A percentile compares a stretch with the other conserved stretches of the same genome.
phyloP scores from a whole-genome alignment of 1,140 invertebrate genomes.

The Zaprionus vittiger region DNA sequence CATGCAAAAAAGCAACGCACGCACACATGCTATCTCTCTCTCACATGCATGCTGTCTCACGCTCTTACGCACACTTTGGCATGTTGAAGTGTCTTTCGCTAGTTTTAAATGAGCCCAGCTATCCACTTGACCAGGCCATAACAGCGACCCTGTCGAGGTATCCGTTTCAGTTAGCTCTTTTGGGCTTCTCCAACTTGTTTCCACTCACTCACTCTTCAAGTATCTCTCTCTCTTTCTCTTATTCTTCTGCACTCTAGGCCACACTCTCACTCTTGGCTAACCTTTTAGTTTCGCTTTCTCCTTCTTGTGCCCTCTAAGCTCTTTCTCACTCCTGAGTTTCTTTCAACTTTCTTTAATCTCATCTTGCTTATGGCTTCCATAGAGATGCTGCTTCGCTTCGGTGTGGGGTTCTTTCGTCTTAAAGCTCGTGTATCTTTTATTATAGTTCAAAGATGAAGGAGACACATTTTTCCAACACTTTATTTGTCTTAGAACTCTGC shows the following conservation, averaged over 20 bases:
- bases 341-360: not conserved
- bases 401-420: no score
- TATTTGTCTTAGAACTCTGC: no score
- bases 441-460: no score
- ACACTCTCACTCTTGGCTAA: no score
- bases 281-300: not conserved
- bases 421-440: no score
- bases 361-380: not conserved
- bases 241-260: not conserved
- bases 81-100: slow-evolving; percentile 8
- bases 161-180: not conserved
- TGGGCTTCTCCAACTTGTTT: not conserved
- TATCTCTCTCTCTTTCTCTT: not conserved
- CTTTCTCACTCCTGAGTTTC: not conserved
- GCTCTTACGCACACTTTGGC: slow-evolving; percentile 7
- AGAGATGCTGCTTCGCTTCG: no score
- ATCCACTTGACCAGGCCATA: slow-evolving; percentile 31
- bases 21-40: not conserved
- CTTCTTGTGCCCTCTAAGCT: not conserved
- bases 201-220: not conserved
- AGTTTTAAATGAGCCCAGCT: slow-evolving; percentile 16
- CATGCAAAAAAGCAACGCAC: slow-evolving; percentile 46
- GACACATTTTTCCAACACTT: no score
- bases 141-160: not conserved
- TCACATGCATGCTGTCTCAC: not conserved